Evolutionary conservation across 2,888 invertebrate genomes (phyloP), one percentile per base, ranked within the genome.

Genomic region (Panzeria rudis): DNA sequence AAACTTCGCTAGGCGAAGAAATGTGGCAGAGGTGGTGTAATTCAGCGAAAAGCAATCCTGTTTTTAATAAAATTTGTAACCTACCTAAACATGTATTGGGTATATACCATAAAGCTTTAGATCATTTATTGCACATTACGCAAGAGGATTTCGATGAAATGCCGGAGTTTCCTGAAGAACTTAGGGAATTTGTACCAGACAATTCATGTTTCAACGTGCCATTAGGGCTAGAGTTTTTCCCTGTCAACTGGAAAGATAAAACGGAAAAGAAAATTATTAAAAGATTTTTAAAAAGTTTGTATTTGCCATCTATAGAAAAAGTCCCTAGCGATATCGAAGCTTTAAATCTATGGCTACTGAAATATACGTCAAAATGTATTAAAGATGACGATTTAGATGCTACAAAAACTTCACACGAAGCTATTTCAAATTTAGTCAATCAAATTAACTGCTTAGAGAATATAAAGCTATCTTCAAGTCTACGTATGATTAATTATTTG

Each of bases 71-170:
- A 89, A 91, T 93, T 89, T 90, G 89, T 23, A 85, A 71, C 2
- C 81, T 88, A 11, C 96, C 71, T 90, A 93, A 88, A 93, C 94
- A 88, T 59, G 93, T 95, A 7, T 94, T 95, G 15, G 91, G 93
- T 71, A 92, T 96, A 64, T 96, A 95, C 89, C 97, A 97, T 89
- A 94, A 94, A 87, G 95, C 95, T 29, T 93, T 97, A 25, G 93
- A 94, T 64, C 94, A 94, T 88, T 90, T 96, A 64, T 94, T 94
- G 50, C 91, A 94, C 56, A 93, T 95, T 66, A 92, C 95, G 41
- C 93, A 95, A 38, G 94, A 95, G 89, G 93, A 94, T 86, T 92
- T 94, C 50, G 93, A 93, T 9, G 94, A 94, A 86, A 94, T 95
- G 86, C 93, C 95, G 0, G 93, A 94, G 88, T 95, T 96, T 91